Evolutionary conservation across 1,140 invertebrate genomes (phyloP), one percentile per base, ranked within the genome.

Genomic region (Nasonia longicornis): DNA sequence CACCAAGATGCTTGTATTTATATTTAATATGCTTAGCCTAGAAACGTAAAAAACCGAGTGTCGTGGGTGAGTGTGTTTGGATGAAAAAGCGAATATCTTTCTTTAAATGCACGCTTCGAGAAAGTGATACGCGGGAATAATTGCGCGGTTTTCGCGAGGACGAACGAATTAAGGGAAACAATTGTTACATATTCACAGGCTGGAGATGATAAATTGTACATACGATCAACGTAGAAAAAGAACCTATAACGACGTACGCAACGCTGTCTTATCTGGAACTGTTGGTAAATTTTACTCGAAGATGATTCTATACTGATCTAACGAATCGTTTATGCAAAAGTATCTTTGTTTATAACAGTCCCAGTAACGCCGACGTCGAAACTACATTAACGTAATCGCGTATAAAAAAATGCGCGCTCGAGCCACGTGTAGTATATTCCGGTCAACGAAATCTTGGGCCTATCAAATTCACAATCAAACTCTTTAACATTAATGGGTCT

Each of bases 401-500:
- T 58, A 35, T 35, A 58, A 20, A 58, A 58, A 48, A 58, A 58
- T 58, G 52, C 16, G 3, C 52, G 52, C 4, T 58, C 16, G 7
- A 58, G 52, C 16, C 16, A 58, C 52, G 20, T 20, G 52, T 20
- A 20, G 8, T 74, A 22, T 22, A 77, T 77, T 77, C 63, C 74
- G 63, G 22, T 77, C 63, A 77, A 77, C 74, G 74, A 67, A 77
- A 77, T 67, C 52, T 58, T 58, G 52, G 52, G 16, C 52, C 52
- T 58, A 58, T 3, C 20, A 58, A 58, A 58, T 7, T n/a, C 16
- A 58, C 52, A n/a, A 58, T 58, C 52, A 20, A 58, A 58, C 20
- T 20, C 52, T 58, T 52, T 7, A 16, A 58, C 16, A n/a, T 58
- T 4, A 58, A 58, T 16, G 16, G 52, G 7, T 58, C 20, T 58